Evolutionary conservation across 2,888 invertebrate species (phyloP).

Genomic region (Orthosia cruda): DNA sequence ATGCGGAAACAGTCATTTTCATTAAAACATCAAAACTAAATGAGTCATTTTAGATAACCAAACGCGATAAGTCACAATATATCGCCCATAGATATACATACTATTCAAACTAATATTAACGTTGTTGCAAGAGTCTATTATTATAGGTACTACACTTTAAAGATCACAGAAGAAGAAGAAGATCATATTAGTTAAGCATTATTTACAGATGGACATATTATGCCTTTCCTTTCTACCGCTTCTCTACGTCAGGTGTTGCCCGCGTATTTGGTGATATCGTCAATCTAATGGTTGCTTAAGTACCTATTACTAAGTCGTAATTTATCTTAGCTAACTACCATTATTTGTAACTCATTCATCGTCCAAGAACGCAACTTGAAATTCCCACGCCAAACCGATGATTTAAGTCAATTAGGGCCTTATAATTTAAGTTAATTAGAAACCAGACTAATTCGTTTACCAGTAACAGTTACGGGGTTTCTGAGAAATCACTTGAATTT

Average conservation of each 20-base stretch:
- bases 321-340: neutral
- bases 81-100: neutral
- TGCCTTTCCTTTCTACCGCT: no score
- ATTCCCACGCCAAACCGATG: slow-evolving; percentile 23
- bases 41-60: neutral
- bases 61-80: neutral
- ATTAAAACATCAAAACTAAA: neutral
- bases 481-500: slow-evolving; percentile 20
- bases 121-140: no score
- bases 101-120: no score
- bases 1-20: slow-evolving; percentile 1
- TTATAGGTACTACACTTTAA: no score
- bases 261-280: no score
- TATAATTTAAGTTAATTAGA: slow-evolving; percentile 36
- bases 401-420: slow-evolving; percentile 21
- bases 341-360: slow-evolving; percentile 4
- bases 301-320: no score
- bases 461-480: slow-evolving; percentile 13
- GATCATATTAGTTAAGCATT: no score
- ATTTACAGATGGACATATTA: no score
- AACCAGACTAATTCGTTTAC: slow-evolving; percentile 23
- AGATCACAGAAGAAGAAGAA: no score
- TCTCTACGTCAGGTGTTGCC: no score
- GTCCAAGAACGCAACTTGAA: neutral
- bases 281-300: no score